Conservation (phyloP, 2,888 invertebrate species). For the Micropterix aruncella region DNA sequence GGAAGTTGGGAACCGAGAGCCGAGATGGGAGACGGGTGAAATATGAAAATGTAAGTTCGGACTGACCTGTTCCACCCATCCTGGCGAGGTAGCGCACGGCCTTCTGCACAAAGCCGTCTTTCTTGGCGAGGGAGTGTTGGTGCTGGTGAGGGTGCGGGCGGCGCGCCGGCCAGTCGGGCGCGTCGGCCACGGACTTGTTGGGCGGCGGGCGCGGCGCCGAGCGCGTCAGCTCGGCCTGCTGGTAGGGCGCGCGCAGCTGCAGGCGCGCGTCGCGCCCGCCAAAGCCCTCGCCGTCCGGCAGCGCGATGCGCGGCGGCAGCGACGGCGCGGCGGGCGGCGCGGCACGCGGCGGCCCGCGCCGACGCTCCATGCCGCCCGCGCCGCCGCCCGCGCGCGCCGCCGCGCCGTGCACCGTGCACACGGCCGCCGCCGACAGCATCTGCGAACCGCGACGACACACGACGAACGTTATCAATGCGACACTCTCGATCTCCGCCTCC, state of each 20-base stretch:
- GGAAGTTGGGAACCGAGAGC: too few relatives aligned
- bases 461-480: too few relatives aligned
- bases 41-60: background rate
- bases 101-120: constrained; percentile 38
- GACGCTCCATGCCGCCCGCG: constrained; percentile 40
- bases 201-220: constrained; percentile 51
- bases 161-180: constrained; percentile 41
- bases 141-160: constrained; percentile 14
- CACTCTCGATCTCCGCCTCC: too few relatives aligned
- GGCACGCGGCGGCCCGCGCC: constrained; percentile 34
- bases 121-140: constrained; percentile 20
- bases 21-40: background rate
- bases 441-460: constrained; percentile 43
- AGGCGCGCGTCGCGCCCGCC: constrained; percentile 46
- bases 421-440: constrained; percentile 60
- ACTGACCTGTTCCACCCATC: constrained; percentile 21
- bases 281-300: constrained; percentile 51
- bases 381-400: constrained; percentile 43
- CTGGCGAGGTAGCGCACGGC: constrained; percentile 28
- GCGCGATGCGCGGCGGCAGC: constrained; percentile 48
- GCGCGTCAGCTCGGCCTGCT: constrained; percentile 55
- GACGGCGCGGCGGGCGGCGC: constrained; percentile 36
- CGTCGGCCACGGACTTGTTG: constrained; percentile 53
- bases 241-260: constrained; percentile 46
- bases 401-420: constrained; percentile 61